Conservation (phyloP, 2,797 vertebrate species). For the Heterohyrax brucei region DNA sequence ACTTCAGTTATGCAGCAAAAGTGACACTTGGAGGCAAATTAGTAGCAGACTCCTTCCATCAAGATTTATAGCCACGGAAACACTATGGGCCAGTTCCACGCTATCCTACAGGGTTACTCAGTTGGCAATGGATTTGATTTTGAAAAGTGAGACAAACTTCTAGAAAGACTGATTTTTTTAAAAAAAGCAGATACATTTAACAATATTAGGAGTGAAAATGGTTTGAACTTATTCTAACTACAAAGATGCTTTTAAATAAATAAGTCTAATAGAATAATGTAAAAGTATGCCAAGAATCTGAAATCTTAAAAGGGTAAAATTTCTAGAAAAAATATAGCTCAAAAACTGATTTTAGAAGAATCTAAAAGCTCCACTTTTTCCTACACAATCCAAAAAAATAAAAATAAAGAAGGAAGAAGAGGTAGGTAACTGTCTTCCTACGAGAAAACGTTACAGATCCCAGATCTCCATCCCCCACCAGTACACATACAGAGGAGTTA, state of each 20-base stretch:
- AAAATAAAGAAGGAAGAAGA: neutral
- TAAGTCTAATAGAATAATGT: no score
- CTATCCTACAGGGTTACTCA: no score
- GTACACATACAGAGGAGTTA: neutral
- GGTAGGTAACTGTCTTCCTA: neutral
- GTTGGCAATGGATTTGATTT: no score
- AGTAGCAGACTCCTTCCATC: no score
- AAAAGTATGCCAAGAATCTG: neutral
- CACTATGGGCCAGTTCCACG: neutral
- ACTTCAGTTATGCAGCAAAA: neutral
- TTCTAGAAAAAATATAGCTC: neutral
- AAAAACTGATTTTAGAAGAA: conserved; percentile 44
- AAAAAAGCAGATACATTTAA: neutral
- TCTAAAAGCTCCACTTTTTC: neutral
- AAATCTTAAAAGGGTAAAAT: neutral
- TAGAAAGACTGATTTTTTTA: neutral
- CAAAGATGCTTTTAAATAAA: neutral
- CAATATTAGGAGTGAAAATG: neutral
- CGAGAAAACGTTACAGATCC: neutral
- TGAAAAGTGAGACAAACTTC: neutral
- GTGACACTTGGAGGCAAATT: neutral
- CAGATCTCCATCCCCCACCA: no score
- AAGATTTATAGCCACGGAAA: no score
- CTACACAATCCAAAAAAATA: neutral
- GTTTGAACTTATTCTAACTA: neutral